Conservation (phyloP, 1,140 invertebrate species). For the Wasmannia auropunctata region DNA sequence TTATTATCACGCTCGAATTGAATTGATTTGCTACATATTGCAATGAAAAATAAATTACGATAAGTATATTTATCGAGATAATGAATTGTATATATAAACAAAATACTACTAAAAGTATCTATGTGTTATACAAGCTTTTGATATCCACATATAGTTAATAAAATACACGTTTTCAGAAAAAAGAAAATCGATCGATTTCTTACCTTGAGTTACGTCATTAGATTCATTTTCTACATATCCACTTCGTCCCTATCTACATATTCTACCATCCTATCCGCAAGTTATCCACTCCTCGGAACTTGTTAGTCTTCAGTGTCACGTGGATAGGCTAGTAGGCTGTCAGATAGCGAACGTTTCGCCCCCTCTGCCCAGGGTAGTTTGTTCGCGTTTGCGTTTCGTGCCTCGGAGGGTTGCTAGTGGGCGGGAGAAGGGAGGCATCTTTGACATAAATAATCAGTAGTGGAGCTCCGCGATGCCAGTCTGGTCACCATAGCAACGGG, state of each 20-base stretch:
- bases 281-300: slow-evolving; percentile 23
- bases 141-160: not conserved
- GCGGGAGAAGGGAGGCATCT: slow-evolving; percentile 78
- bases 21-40: not conserved
- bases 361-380: slow-evolving; percentile 38
- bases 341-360: slow-evolving; percentile 25
- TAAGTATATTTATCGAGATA: not conserved
- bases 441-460: slow-evolving; percentile 85
- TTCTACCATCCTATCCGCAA: not conserved
- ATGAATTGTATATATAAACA: not conserved
- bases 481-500: slow-evolving; percentile 80
- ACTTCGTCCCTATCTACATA: not conserved
- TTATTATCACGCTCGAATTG: not conserved
- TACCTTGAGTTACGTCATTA: not conserved
- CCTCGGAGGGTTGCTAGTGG: slow-evolving; percentile 24
- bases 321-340: slow-evolving; percentile 48
- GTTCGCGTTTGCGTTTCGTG: slow-evolving; percentile 78
- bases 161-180: not conserved
- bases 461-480: slow-evolving; percentile 79
- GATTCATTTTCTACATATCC: not conserved
- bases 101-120: not conserved
- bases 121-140: not conserved
- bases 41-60: not conserved
- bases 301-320: slow-evolving; percentile 46
- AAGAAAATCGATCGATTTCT: not conserved